A percentile compares a stretch with the other conserved stretches of the same genome.
These are phyloP conservation scores for Petrophora chlorosata DNA, from an alignment of 2,888 invertebrate species.

Conservation along the genomic window DNA sequence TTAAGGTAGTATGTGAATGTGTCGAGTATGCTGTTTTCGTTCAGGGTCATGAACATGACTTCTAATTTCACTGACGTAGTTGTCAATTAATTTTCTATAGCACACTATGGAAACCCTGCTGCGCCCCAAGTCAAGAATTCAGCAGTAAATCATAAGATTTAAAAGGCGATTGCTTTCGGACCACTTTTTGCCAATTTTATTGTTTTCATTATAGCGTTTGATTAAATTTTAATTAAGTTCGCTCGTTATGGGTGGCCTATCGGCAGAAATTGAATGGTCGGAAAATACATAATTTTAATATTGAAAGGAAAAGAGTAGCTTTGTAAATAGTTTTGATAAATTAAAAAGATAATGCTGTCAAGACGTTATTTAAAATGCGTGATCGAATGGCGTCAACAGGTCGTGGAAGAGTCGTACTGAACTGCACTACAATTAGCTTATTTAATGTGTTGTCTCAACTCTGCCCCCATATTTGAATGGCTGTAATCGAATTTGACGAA, in stretches of 20 bases:
- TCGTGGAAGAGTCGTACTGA: too few relatives aligned
- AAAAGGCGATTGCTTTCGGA: constrained; percentile 57
- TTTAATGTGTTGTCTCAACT: too few relatives aligned
- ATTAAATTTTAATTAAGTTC: constrained; percentile 53
- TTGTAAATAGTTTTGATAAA: constrained; percentile 7
- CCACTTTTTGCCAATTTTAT: constrained; percentile 61
- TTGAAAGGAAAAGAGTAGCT: not conserved
- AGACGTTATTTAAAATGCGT: too few relatives aligned
- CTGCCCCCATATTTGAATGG: too few relatives aligned
- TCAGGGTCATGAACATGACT: too few relatives aligned
- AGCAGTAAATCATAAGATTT: constrained; percentile 58
- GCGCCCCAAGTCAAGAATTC: constrained; percentile 40
- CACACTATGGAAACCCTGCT: constrained; percentile 4
- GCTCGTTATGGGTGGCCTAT: constrained; percentile 31
- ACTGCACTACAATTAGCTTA: too few relatives aligned
- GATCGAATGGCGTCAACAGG: too few relatives aligned
- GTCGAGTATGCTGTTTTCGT: too few relatives aligned
- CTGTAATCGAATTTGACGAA: too few relatives aligned
- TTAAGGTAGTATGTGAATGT: too few relatives aligned
- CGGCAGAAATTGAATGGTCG: constrained; percentile 4
- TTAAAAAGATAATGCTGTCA: constrained; percentile 7
- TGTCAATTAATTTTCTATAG: too few relatives aligned
- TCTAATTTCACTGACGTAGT: too few relatives aligned
- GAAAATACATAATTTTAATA: constrained; percentile 8
- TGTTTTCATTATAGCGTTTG: constrained; percentile 55